Evolutionary conservation across 2,113 vertebrate genomes (phyloP).

Genomic region (Ceyx cyanopectus): DNA sequence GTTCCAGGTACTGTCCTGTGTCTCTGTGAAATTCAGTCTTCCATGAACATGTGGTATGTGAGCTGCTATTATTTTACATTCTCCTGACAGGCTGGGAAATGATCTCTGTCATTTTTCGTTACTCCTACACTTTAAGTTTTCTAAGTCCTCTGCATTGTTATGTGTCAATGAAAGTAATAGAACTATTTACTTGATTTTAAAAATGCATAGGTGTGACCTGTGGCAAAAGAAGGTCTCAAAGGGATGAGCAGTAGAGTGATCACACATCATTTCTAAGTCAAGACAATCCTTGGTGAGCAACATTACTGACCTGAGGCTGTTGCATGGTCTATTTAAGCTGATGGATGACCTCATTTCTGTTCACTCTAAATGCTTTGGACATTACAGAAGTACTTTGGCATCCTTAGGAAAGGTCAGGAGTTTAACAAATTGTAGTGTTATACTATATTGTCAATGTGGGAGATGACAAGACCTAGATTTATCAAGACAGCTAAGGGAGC

Average conservation of each 20-base stretch:
- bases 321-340: conserved; percentile 14
- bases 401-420: conserved; percentile 35
- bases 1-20: neutral
- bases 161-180: neutral
- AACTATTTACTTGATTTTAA: neutral
- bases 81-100: neutral
- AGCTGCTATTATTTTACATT: neutral
- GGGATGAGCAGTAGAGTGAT: neutral
- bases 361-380: neutral
- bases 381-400: neutral
- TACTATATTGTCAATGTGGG: neutral
- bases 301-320: neutral
- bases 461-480: neutral
- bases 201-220: neutral
- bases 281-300: neutral
- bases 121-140: neutral
- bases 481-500: neutral
- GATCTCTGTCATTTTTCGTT: neutral
- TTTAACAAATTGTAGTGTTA: neutral
- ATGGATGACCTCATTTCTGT: neutral
- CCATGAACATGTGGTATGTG: neutral
- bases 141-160: neutral
- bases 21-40: neutral
- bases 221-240: neutral
- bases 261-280: neutral